Evolutionary conservation across 30 jellyfish, hydroid and myxozoan genomes (phyloP).

Genomic region (Turritopsis dohrnii): DNA sequence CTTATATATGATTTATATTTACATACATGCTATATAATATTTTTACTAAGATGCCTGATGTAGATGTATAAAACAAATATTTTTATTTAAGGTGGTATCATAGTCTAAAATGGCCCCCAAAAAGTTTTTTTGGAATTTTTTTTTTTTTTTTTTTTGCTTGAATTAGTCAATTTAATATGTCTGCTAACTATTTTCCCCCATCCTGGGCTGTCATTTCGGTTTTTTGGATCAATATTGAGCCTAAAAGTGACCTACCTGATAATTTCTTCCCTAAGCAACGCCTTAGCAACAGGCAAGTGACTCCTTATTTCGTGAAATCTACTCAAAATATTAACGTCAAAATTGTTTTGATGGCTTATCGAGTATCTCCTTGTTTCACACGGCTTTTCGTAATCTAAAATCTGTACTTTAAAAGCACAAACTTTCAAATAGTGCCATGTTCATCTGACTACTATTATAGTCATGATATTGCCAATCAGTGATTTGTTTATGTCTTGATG

Average conservation of each 20-base stretch:
- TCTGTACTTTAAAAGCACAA: background rate
- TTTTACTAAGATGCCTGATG: too few relatives aligned
- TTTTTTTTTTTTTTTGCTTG: background rate
- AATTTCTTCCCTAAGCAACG: too few relatives aligned
- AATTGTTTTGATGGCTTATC: background rate
- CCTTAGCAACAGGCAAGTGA: background rate
- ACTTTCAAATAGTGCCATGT: background rate
- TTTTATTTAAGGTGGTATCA: too few relatives aligned
- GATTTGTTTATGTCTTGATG: too few relatives aligned
- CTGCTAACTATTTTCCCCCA: background rate
- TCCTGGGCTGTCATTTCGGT: background rate
- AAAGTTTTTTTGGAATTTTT: background rate
- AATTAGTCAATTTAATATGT: background rate
- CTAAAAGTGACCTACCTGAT: conserved; percentile 11
- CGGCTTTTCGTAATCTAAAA: conserved; percentile 4
- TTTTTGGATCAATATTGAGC: background rate
- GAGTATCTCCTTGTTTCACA: background rate
- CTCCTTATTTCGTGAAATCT: background rate
- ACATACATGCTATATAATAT: too few relatives aligned
- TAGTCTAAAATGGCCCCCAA: conserved; percentile 1
- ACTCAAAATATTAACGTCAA: background rate
- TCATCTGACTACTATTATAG: background rate
- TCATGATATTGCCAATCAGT: too few relatives aligned
- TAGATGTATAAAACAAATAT: too few relatives aligned
- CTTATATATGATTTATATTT: too few relatives aligned